Evolutionary conservation across 2,797 vertebrate species (phyloP).

Genomic region (Ciconia nigra): DNA sequence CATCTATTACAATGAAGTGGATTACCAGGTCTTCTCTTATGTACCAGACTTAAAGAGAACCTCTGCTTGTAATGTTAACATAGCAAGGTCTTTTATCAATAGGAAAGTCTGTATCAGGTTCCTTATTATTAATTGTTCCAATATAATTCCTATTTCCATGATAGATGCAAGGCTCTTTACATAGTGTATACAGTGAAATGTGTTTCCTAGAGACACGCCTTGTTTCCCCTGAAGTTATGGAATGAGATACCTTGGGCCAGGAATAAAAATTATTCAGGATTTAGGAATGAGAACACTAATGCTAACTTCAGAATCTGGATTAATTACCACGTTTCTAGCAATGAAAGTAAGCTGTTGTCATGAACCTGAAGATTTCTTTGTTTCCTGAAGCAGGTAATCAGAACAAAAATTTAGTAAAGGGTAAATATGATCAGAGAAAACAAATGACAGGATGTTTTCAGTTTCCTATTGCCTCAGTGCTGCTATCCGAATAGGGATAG

Average conservation of each 20-base stretch:
- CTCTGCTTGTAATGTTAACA: neutral
- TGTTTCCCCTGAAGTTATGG: neutral
- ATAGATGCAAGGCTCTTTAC: neutral
- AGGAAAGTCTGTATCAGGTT: neutral
- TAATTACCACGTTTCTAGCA: neutral
- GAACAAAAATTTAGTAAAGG: neutral
- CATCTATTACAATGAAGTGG: neutral
- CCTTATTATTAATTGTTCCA: neutral
- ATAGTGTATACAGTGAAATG: neutral
- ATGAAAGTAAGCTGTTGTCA: neutral
- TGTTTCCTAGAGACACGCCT: neutral
- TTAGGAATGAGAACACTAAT: neutral
- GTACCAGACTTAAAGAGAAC: neutral
- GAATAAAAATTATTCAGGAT: neutral
- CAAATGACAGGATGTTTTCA: neutral
- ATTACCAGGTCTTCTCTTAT: neutral
- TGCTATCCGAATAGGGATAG: neutral
- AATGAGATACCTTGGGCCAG: neutral
- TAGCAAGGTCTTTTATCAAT: neutral
- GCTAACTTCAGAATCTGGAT: neutral
- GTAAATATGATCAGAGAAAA: neutral
- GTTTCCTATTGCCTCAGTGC: neutral
- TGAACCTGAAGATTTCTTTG: neutral
- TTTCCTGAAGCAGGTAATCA: neutral
- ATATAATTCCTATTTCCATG: neutral